phyloP scores from a whole-genome alignment of 2,113 vertebrate species.

The Onychostruthus taczanowskii region DNA sequence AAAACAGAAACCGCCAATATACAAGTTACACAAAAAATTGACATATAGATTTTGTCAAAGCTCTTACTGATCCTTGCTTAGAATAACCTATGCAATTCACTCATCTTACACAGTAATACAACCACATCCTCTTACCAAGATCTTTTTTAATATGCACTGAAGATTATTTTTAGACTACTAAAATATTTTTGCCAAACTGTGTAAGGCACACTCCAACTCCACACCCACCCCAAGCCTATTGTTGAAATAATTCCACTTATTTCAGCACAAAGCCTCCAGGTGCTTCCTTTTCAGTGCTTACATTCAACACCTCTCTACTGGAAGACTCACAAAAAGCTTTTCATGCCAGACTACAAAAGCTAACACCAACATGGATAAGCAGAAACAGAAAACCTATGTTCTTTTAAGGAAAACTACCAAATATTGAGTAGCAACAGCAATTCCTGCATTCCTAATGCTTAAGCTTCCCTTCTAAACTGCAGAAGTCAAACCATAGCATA shows the following conservation, averaged over 20 bases:
- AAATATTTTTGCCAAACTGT: neutral
- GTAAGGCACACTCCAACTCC: neutral
- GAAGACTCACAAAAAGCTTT: neutral
- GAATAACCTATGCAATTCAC: neutral
- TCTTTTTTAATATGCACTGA: neutral
- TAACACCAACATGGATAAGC: neutral
- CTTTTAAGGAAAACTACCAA: neutral
- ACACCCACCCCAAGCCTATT: neutral
- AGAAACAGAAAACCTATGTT: neutral
- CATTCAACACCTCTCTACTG: neutral
- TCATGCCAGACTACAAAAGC: neutral
- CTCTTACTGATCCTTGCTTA: neutral
- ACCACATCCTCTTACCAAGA: neutral
- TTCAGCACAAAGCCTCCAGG: slow-evolving; percentile 25
- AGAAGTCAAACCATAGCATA: neutral
- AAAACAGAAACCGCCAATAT: neutral
- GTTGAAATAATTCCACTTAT: slow-evolving; percentile 15
- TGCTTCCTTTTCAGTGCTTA: slow-evolving; percentile 3
- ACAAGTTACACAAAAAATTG: neutral
- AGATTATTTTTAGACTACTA: neutral
- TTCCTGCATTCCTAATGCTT: neutral
- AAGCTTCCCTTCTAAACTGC: neutral
- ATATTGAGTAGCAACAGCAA: neutral
- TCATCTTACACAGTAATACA: neutral
- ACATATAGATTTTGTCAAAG: neutral